A percentile compares a stretch with the other conserved stretches of the same genome.
These are phyloP conservation scores for Sinopyrophorus schimmeli DNA, from an alignment of 2,888 invertebrate species.

Conservation along the genomic window DNA sequence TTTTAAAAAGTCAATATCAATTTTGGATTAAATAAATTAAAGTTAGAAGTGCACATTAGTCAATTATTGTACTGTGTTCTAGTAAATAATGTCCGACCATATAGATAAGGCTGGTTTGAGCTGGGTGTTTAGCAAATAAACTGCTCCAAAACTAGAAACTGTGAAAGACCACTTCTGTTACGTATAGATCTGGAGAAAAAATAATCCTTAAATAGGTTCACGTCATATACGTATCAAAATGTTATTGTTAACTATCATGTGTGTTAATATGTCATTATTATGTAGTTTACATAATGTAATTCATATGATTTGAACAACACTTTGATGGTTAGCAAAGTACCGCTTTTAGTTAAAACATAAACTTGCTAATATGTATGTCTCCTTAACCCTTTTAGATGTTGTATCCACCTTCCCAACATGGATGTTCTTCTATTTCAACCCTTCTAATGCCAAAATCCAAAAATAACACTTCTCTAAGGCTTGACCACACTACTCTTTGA, in stretches of 20 bases:
- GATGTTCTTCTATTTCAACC: constrained; percentile 39
- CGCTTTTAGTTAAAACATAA: constrained; percentile 28
- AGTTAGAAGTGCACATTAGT: constrained; percentile 31
- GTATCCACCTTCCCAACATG: constrained; percentile 33
- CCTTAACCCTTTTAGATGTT: constrained; percentile 28
- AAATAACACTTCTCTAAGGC: constrained; percentile 43
- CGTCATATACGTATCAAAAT: constrained; percentile 18
- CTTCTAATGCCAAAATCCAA: constrained; percentile 28
- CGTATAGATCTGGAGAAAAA: constrained; percentile 20
- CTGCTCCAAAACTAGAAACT: constrained; percentile 30
- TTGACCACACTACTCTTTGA: constrained; percentile 54
- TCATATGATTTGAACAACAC: background rate
- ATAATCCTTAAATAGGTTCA: constrained; percentile 16
- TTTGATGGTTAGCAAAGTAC: constrained; percentile 20
- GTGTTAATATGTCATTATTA: background rate
- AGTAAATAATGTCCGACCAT: constrained; percentile 32
- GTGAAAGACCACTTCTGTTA: constrained; percentile 20
- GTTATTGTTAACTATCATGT: constrained; percentile 18
- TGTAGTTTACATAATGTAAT: background rate
- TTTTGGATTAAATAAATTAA: constrained; percentile 19
- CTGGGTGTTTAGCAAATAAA: constrained; percentile 54
- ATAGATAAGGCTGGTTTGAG: constrained; percentile 56
- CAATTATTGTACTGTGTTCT: constrained; percentile 47
- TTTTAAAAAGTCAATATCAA: too few relatives aligned
- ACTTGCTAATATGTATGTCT: constrained; percentile 37